These are phyloP conservation scores for Sinocyclocheilus anshuiensis DNA, from an alignment of 2,113 vertebrate genomes.

Conservation along the genomic window DNA sequence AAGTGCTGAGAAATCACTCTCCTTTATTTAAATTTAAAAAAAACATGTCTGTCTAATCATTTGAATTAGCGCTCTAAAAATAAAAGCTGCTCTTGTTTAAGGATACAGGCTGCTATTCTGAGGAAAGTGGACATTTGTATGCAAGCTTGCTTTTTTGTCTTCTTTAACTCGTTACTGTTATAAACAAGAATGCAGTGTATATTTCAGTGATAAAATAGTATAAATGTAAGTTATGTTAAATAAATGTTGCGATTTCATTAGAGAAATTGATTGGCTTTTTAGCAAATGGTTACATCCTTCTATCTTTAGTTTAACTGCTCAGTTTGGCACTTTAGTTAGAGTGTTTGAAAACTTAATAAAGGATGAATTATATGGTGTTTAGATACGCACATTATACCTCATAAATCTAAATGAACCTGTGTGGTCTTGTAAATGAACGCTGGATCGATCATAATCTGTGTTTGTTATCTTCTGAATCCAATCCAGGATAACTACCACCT, in stretches of 20 bases:
- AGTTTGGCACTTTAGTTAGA: not conserved
- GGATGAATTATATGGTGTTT: not conserved
- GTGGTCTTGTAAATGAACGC: not conserved
- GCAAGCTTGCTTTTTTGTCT: not conserved
- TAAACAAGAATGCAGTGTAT: not conserved
- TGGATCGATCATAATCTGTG: slow-evolving; percentile 29
- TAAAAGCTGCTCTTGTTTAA: slow-evolving; percentile 64
- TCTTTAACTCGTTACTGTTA: not conserved
- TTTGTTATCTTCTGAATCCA: slow-evolving; percentile 58
- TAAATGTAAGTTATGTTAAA: not conserved
- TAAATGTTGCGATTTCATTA: not conserved
- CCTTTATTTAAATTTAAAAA: slow-evolving; percentile 46
- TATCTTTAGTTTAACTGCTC: slow-evolving; percentile 7
- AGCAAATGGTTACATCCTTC: slow-evolving; percentile 1
- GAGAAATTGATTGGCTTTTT: not conserved
- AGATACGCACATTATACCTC: not conserved
- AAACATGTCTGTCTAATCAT: slow-evolving; percentile 70
- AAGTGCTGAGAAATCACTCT: not conserved
- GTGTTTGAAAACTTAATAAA: not conserved
- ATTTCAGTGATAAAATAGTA: not conserved
- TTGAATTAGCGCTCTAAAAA: slow-evolving; percentile 72
- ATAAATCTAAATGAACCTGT: not conserved
- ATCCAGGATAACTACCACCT: slow-evolving; percentile 66
- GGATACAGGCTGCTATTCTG: slow-evolving; percentile 52
- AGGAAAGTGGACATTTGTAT: slow-evolving; percentile 50